Base-by-base conservation (phyloP, 1,140 invertebrate species). In the Heliconius hermathena region DNA sequence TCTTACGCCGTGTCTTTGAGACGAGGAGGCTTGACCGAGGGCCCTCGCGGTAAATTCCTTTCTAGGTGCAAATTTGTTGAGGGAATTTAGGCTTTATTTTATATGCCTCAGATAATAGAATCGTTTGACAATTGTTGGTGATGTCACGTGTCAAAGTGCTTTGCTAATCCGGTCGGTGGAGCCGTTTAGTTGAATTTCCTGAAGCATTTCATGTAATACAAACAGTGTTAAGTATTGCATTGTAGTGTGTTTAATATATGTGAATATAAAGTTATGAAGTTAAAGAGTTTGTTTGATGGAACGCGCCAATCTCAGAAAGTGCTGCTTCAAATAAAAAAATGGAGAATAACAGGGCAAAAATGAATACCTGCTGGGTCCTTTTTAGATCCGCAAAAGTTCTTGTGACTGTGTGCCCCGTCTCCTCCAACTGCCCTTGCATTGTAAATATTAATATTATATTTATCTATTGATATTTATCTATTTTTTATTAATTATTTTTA, bases 91-190 rank as follows among this genome's bases (percentile, higher is more conserved):
- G 8, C 60, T 29, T 13, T 80, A 71, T 73, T n/a, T 13, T 0
- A 0, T 26, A 1, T 6, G 2, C 0, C 1, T 38, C 49, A 75
- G 49, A 66, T 49, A 18, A 11, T 22, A 79, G 11, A 29, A 18
- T 38, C n/a, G 18, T 26, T 46, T n/a, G 11, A 18, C 8, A 71
- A 57, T 11, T 46, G 66, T 71, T 57, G 41, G 66, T 36, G 73
- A 76, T 75, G 78, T 76, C 70, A 80, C 70, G 74, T 80, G 74
- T 80, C 78, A 76, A 80, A 80, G 73, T 72, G 74, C 52, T 76
- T 70, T 16, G 18, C 74, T 80, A 80, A 80, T 72, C 49, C 52
- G 74, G 73, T 75, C 54, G 38, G 36, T 73, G 20, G 60, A 49
- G 75, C 36, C 52, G 74, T 16, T 26, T 70, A 70, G 66, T 76